A percentile compares a stretch with the other conserved stretches of the same genome.
These are phyloP conservation scores for Chloroceryle inda DNA, from an alignment of 2,797 vertebrate genomes.

Conservation along the genomic window DNA sequence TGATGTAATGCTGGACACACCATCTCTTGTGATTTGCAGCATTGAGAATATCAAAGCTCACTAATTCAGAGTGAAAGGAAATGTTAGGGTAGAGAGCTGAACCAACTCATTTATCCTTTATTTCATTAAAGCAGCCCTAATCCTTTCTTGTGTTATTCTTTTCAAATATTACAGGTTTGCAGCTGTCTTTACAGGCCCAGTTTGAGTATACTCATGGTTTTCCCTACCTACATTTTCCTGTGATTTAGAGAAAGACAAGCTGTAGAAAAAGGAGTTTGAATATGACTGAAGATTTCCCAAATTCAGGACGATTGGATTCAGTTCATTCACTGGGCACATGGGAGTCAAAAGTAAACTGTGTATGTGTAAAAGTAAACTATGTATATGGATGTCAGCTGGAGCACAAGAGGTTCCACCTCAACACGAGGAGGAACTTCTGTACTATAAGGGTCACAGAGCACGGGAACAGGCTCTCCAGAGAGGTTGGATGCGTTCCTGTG, in stretches of 20 bases:
- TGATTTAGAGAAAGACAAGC: background rate
- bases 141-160: background rate
- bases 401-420: too few species aligned
- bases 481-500: too few species aligned
- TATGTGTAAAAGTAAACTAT: too few species aligned
- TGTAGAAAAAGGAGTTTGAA: background rate
- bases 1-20: background rate
- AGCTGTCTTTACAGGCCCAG: background rate
- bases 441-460: too few species aligned
- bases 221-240: background rate
- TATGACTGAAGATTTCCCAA: background rate
- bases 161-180: background rate
- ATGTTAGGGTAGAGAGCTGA: background rate
- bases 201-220: background rate
- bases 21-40: background rate
- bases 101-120: background rate
- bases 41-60: slow-evolving; percentile 23
- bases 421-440: too few species aligned
- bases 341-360: background rate
- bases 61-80: background rate
- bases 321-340: background rate
- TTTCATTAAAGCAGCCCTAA: background rate
- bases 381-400: too few species aligned
- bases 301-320: background rate
- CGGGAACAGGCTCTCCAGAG: too few species aligned